Percentiles rank a stretch among this genome's conserved stretches.
Evolutionary conservation across 2,888 invertebrate species (phyloP).

Genomic region (Volucella bombylans): DNA sequence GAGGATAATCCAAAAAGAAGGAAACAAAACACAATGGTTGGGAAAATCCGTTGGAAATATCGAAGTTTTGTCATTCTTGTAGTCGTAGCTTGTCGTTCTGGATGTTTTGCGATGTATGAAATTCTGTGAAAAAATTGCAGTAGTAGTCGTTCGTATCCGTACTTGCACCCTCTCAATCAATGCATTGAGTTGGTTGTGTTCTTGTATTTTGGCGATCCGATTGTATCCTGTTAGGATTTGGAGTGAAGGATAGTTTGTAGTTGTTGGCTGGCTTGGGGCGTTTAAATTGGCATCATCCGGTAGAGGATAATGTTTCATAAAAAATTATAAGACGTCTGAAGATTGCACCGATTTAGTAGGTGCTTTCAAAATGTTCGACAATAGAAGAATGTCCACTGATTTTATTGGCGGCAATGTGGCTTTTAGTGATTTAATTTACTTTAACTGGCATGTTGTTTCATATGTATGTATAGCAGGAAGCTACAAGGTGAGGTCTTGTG

Average conservation of each 20-base stretch:
- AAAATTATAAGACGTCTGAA: constrained; percentile 7
- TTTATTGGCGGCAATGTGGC: too few species aligned
- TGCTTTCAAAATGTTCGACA: not conserved
- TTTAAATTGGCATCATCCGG: constrained; percentile 28
- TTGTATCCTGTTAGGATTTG: constrained; percentile 9
- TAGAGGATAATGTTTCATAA: not conserved
- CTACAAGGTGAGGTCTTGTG: too few species aligned
- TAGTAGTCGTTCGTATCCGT: not conserved
- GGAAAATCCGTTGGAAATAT: too few species aligned
- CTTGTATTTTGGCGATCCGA: constrained; percentile 20
- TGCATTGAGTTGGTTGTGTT: too few species aligned
- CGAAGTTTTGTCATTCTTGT: constrained; percentile 38
- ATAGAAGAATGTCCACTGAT: too few species aligned
- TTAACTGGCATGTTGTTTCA: too few species aligned
- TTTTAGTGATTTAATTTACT: too few species aligned
- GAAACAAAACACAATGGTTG: constrained; percentile 28
- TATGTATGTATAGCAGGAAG: too few species aligned
- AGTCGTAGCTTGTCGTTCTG: constrained; percentile 17
- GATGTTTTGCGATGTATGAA: constrained; percentile 41
- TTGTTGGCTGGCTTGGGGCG: constrained; percentile 27
- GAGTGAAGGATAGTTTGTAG: not conserved
- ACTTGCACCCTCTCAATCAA: constrained; percentile 10
- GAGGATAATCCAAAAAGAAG: not conserved
- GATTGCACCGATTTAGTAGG: constrained; percentile 10
- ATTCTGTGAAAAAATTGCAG: constrained; percentile 1